Evolutionary conservation across 1,140 invertebrate species (phyloP).

Genomic region (Gyrodactylus bullatarudis): DNA sequence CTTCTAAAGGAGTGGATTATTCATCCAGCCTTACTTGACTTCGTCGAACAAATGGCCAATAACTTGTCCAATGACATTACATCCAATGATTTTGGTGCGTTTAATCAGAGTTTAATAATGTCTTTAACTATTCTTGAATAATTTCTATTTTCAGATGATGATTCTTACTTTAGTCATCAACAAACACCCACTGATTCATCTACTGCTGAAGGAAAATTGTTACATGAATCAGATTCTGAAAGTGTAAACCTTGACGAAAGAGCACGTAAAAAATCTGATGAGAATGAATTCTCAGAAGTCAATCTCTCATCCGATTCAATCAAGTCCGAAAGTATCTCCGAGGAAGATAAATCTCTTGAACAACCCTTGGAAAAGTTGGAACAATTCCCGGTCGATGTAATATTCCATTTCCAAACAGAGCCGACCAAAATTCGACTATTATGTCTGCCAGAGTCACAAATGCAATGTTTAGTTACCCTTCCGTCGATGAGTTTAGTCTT

Average conservation of each 20-base stretch:
- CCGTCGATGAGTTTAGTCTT: constrained; percentile 45
- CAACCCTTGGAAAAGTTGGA: not conserved
- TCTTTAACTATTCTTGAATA: too few relatives aligned
- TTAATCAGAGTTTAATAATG: too few relatives aligned
- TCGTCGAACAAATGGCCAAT: constrained; percentile 30
- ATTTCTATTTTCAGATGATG: too few relatives aligned
- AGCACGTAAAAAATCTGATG: not conserved
- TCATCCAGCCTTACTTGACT: constrained; percentile 18
- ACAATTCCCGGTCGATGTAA: constrained; percentile 69
- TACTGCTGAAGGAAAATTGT: not conserved
- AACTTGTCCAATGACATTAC: not conserved
- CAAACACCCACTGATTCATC: not conserved
- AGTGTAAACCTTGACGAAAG: not conserved
- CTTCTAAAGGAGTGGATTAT: constrained; percentile 22
- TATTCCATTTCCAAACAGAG: constrained; percentile 89
- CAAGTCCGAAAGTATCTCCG: not conserved
- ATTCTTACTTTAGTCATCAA: not conserved
- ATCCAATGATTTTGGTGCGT: not conserved
- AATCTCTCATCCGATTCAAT: not conserved
- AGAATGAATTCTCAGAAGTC: not conserved
- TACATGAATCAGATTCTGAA: not conserved
- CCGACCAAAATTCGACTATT: constrained; percentile 56
- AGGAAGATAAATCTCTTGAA: not conserved
- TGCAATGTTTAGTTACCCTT: constrained; percentile 73
- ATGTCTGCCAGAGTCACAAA: constrained; percentile 62